Conservation (phyloP, 2,888 invertebrate species). For the Scaptomyza tumidula region DNA sequence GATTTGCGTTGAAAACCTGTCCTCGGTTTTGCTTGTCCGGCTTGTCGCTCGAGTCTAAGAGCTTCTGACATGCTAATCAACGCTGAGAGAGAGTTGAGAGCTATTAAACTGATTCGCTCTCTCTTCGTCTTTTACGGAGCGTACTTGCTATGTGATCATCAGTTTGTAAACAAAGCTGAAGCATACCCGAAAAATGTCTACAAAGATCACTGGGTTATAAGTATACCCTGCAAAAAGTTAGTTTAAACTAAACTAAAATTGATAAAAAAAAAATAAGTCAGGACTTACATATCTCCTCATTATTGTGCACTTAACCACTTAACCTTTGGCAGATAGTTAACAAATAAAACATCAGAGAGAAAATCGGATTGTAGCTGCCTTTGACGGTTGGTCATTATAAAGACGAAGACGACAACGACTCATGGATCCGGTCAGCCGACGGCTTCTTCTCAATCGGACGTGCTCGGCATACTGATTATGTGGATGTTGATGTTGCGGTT, state of each 20-base stretch:
- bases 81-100: constrained; percentile 19
- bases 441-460: constrained; percentile 51
- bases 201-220: not conserved
- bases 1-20: constrained; percentile 57
- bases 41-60: constrained; percentile 2
- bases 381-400: constrained; percentile 21
- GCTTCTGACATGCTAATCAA: constrained; percentile 43
- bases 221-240: not conserved
- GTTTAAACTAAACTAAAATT: too few species aligned
- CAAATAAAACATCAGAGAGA: not conserved
- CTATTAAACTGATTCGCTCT: constrained; percentile 1
- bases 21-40: constrained; percentile 25
- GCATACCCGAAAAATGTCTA: not conserved
- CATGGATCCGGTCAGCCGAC: constrained; percentile 47
- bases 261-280: too few species aligned
- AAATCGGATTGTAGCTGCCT: constrained; percentile 35
- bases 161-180: constrained; percentile 14
- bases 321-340: not conserved
- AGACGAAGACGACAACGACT: constrained; percentile 4
- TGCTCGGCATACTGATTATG: constrained; percentile 57
- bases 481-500: constrained; percentile 8
- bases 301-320: not conserved
- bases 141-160: constrained; percentile 33
- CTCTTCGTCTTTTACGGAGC: constrained; percentile 37
- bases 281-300: too few species aligned